phyloP scores from a whole-genome alignment of 2,797 vertebrate genomes.

The Intellagama lesueurii region DNA sequence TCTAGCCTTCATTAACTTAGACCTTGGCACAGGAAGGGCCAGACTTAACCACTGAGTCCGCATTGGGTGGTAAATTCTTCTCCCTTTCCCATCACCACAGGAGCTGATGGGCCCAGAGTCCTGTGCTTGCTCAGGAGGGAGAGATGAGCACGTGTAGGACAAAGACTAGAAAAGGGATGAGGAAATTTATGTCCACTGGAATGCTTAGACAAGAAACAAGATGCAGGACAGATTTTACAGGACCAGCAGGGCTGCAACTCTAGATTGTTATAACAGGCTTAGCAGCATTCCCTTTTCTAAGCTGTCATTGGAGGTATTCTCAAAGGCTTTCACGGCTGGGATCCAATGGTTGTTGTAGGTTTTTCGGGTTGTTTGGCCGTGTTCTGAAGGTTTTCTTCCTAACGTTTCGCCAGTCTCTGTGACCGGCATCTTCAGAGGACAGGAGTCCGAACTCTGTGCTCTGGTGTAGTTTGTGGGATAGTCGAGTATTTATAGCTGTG shows the following conservation, averaged over 20 bases:
- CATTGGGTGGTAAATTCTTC: not conserved
- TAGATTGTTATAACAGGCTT: not conserved
- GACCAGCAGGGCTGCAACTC: not conserved
- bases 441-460: too few species aligned
- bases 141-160: not conserved
- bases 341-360: too few species aligned
- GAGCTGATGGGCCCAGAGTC: too few species aligned
- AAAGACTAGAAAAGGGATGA: not conserved
- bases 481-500: too few species aligned
- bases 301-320: too few species aligned
- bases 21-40: not conserved
- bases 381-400: too few species aligned
- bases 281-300: not conserved
- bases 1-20: conserved; percentile 8
- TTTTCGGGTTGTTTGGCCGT: too few species aligned
- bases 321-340: too few species aligned
- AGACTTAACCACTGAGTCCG: not conserved
- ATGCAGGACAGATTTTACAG: not conserved
- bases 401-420: too few species aligned
- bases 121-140: too few species aligned
- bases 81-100: not conserved
- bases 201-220: not conserved
- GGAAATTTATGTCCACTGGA: not conserved
- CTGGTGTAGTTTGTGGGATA: too few species aligned
- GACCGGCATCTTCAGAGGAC: too few species aligned